Percentiles rank a stretch among this genome's conserved stretches.
Evolutionary conservation across 2,113 vertebrate species (phyloP).

Genomic region (Bombycilla garrulus): DNA sequence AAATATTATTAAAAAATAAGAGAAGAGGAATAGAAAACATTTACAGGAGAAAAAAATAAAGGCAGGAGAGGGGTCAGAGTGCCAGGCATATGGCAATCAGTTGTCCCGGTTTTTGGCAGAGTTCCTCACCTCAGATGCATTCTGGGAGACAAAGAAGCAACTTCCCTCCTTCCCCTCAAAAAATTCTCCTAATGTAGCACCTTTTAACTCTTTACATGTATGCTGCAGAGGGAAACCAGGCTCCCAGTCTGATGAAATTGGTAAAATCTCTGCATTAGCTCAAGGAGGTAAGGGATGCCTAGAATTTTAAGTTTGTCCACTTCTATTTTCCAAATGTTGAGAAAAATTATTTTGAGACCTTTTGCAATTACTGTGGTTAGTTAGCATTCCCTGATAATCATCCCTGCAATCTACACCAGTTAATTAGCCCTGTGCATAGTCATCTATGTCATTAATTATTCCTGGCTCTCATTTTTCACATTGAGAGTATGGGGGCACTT

Average conservation of each 20-base stretch:
- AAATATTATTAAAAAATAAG: conserved; percentile 42
- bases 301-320: not conserved
- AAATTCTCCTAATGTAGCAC: not conserved
- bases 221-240: not conserved
- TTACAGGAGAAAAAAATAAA: not conserved
- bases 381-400: conserved; percentile 24
- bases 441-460: conserved; percentile 44
- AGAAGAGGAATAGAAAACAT: conserved; percentile 33
- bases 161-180: not conserved
- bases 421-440: not conserved
- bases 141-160: not conserved
- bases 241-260: not conserved
- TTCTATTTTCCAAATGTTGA: not conserved
- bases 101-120: not conserved
- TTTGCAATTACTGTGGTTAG: not conserved
- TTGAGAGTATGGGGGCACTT: not conserved
- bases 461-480: conserved; percentile 4
- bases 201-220: not conserved
- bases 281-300: not conserved
- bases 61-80: not conserved
- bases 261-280: not conserved
- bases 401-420: not conserved
- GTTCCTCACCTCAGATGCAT: not conserved
- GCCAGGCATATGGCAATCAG: not conserved
- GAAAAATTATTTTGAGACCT: not conserved